Base-by-base conservation (phyloP, 2,113 vertebrate species). In the Cyanoliseus patagonus region DNA sequence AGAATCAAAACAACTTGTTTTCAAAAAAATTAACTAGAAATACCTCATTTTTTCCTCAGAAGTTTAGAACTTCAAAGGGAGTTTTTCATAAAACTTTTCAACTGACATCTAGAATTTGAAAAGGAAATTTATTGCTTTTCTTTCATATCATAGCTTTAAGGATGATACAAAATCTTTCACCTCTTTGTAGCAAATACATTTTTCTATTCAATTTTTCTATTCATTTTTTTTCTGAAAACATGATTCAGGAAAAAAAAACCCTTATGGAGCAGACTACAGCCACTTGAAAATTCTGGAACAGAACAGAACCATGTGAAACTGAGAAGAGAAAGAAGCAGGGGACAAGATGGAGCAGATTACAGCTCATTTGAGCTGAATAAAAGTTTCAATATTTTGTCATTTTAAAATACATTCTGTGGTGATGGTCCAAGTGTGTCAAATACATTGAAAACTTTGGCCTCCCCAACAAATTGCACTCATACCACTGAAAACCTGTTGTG, bases 331-430 rank as follows among this genome's bases (percentile, higher is more conserved):
- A 75, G 25, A 81, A 63, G 22, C 18, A 47, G 37, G 24, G 78
- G 27, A 23, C 0, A 2, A 74, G 17, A 35, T 1, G 3, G 66
- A 84, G 14, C 2, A 80, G 30, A 35, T 69, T 51, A 19, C 24
- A 64, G 5, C 9, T 80, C 17, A 30, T 75, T 33, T 86, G 19
- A 52, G 11, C 46, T 77, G 46, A 53, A 42, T 63, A 73, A 37
- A 69, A 92, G 3, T 22, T 52, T 2, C 20, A 41, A 18, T 46
- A 3, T 68, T 88, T 86, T 33, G 70, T 20, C 17, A n/a, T 86
- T 72, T 33, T 73, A 85, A 76, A 12, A 8, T 35, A 6, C 52
- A 63, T 80, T 73, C 17, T 76, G 8, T 19, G 10, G 30, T 33
- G 18, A 66, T 6, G 5, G 7, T 61, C 39, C 42, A 11, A 59